Evolutionary conservation across 2,888 invertebrate genomes (phyloP).

Genomic region (Subacronicta megacephala): DNA sequence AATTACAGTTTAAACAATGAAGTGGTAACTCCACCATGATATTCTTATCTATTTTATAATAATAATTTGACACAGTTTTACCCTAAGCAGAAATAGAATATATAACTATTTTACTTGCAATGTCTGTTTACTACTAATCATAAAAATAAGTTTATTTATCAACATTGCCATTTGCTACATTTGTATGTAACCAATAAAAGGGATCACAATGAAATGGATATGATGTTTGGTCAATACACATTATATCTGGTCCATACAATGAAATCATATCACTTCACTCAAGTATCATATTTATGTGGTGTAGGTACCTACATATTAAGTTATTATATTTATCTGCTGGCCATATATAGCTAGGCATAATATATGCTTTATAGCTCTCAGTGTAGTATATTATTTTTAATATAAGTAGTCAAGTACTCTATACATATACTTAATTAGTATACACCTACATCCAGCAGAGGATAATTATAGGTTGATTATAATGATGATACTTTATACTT

Average conservation of each 20-base stretch:
- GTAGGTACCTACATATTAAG: constrained; percentile 1
- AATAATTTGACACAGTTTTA: background rate
- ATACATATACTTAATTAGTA: too few relatives aligned
- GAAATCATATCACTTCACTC: constrained; percentile 30
- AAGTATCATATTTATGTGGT: constrained; percentile 43
- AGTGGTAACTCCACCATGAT: constrained; percentile 52
- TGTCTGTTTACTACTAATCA: background rate
- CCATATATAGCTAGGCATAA: too few relatives aligned
- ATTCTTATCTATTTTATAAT: constrained; percentile 4
- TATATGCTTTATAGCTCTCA: too few relatives aligned
- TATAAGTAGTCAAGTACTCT: too few relatives aligned
- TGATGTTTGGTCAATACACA: constrained; percentile 41
- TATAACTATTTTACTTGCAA: background rate
- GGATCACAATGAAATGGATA: constrained; percentile 49
- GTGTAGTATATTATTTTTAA: too few relatives aligned
- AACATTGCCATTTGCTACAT: constrained; percentile 6
- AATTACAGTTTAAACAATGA: constrained; percentile 51
- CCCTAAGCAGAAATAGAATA: background rate
- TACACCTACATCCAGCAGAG: too few relatives aligned
- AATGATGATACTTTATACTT: too few relatives aligned
- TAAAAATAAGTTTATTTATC: constrained; percentile 1
- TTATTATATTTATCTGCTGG: too few relatives aligned
- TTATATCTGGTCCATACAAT: constrained; percentile 24
- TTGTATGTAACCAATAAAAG: background rate
- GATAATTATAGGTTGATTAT: too few relatives aligned